phyloP scores from a whole-genome alignment of 2,797 vertebrate species.

The Remorina albescens region DNA sequence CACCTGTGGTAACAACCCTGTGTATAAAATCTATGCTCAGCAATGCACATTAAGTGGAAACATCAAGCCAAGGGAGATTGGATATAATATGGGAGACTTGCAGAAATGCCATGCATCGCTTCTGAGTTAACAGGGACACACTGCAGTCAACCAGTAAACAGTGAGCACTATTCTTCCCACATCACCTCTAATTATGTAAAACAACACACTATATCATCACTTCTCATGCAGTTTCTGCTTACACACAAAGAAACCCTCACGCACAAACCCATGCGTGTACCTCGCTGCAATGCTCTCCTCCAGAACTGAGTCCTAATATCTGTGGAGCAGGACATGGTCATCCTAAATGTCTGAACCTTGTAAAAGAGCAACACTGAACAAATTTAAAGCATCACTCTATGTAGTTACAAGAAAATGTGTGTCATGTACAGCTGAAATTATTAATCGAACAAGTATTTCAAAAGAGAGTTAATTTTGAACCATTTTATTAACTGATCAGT shows the following conservation, averaged over 20 bases:
- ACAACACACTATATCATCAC: slow-evolving; percentile 62
- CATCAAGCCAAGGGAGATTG: slow-evolving; percentile 26
- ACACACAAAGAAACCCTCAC: slow-evolving; percentile 46
- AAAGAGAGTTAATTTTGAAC: not conserved
- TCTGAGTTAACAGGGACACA: slow-evolving; percentile 57
- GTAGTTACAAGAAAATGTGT: not conserved
- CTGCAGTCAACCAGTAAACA: slow-evolving; percentile 62
- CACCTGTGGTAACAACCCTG: slow-evolving; percentile 37
- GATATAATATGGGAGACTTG: slow-evolving; percentile 27
- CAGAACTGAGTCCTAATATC: slow-evolving; percentile 88
- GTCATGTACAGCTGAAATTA: not conserved
- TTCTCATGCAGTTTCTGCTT: slow-evolving; percentile 71
- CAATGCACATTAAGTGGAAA: slow-evolving; percentile 23
- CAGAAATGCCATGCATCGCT: slow-evolving; percentile 60
- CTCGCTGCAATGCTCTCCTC: slow-evolving; percentile 85
- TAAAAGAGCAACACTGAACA: slow-evolving; percentile 17
- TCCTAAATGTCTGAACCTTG: slow-evolving; percentile 27
- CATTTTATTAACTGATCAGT: too few relatives aligned
- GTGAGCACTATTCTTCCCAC: slow-evolving; percentile 64
- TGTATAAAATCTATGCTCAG: not conserved
- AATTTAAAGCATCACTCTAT: not conserved
- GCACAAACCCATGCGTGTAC: slow-evolving; percentile 83
- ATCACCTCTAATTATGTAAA: slow-evolving; percentile 67
- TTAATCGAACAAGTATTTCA: not conserved
- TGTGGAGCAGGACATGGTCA: slow-evolving; percentile 78